Percentiles rank a stretch among this genome's conserved stretches.
phyloP scores from a whole-genome alignment of 1,140 invertebrate species.

The Drosophila suzukii region DNA sequence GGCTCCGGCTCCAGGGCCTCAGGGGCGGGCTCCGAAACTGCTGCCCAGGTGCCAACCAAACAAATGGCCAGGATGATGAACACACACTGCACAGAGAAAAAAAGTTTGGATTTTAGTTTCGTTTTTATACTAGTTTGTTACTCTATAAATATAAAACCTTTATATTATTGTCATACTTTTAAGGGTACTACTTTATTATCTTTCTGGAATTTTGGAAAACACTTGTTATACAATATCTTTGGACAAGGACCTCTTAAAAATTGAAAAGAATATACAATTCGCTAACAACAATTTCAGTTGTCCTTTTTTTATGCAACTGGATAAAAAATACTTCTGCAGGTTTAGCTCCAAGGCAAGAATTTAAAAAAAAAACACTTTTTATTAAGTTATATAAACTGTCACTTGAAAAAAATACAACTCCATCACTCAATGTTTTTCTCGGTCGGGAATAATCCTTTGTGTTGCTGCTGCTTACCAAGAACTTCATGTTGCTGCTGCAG shows the following conservation, averaged over 20 bases:
- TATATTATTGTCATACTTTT: too few relatives aligned
- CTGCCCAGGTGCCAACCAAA: slow-evolving; percentile 53
- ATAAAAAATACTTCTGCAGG: too few relatives aligned
- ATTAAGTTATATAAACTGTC: neutral
- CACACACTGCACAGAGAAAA: slow-evolving; percentile 51
- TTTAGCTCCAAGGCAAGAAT: too few relatives aligned
- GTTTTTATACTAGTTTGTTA: neutral
- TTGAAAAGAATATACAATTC: too few relatives aligned
- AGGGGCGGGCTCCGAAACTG: slow-evolving; percentile 52
- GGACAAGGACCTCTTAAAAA: too few relatives aligned
- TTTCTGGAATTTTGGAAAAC: too few relatives aligned
- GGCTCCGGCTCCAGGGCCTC: slow-evolving; percentile 33
- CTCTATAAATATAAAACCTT: too few relatives aligned
- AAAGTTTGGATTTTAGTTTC: neutral
- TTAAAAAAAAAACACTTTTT: neutral
- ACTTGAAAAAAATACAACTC: slow-evolving; percentile 4
- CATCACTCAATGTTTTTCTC: neutral
- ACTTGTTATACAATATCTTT: too few relatives aligned
- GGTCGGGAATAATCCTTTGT: slow-evolving; percentile 17
- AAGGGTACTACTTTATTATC: too few relatives aligned
- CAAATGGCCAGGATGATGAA: slow-evolving; percentile 62
- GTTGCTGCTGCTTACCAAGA: slow-evolving; percentile 53
- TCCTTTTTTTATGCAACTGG: too few relatives aligned
- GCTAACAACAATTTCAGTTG: too few relatives aligned
- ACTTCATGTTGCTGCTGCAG: slow-evolving; percentile 57